Conservation (phyloP, 2,797 vertebrate species). For the Spondyliosoma cantharus region DNA sequence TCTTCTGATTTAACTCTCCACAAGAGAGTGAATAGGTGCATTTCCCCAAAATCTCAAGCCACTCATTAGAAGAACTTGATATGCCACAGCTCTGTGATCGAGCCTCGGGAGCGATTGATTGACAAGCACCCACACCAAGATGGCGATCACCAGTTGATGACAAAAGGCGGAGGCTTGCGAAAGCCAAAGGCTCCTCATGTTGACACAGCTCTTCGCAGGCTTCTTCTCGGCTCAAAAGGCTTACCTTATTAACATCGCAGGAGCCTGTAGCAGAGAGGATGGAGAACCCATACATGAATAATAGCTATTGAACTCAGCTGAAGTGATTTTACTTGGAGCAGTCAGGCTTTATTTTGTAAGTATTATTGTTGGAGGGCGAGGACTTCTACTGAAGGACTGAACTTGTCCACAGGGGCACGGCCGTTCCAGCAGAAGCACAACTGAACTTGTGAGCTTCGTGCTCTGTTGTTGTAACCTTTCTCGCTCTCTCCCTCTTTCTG, state of each 20-base stretch:
- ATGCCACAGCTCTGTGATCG: slow-evolving; percentile 21
- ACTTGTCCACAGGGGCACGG: slow-evolving; percentile 79
- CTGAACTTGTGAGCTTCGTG: slow-evolving; percentile 80
- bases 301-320: slow-evolving; percentile 84
- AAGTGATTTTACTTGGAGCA: slow-evolving; percentile 89
- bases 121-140: slow-evolving; percentile 37
- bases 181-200: slow-evolving; percentile 64
- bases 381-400: slow-evolving; percentile 84
- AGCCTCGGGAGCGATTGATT: slow-evolving; percentile 28
- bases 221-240: slow-evolving; percentile 66
- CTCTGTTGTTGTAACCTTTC: slow-evolving; percentile 85
- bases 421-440: slow-evolving; percentile 85
- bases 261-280: slow-evolving; percentile 70
- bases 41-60: slow-evolving; percentile 12
- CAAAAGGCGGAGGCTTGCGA: slow-evolving; percentile 61
- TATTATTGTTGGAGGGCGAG: slow-evolving; percentile 86
- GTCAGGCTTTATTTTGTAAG: slow-evolving; percentile 86
- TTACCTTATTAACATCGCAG: slow-evolving; percentile 84
- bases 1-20: slow-evolving; percentile 19
- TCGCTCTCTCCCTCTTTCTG: slow-evolving; percentile 62
- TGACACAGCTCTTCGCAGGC: slow-evolving; percentile 68
- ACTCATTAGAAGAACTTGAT: slow-evolving; percentile 40
- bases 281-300: slow-evolving; percentile 83
- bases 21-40: slow-evolving; percentile 14
- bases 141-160: slow-evolving; percentile 55